Percentiles rank a stretch among this genome's conserved stretches.
phyloP scores from a whole-genome alignment of 1,140 invertebrate species.

The Teleogryllus occipitalis region DNA sequence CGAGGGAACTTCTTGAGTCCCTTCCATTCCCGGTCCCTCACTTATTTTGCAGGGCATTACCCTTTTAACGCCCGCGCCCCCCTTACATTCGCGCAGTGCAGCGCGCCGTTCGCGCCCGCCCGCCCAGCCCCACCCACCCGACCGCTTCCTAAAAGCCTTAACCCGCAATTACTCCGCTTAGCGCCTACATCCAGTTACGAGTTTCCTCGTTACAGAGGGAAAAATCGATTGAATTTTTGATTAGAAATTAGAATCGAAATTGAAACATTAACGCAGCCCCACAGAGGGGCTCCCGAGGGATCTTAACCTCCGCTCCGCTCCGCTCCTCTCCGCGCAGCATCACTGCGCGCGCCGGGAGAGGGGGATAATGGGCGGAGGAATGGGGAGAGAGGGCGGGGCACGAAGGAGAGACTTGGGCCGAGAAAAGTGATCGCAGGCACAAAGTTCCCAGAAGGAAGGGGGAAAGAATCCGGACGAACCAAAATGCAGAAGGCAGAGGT shows the following conservation, averaged over 20 bases:
- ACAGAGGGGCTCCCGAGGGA: not conserved
- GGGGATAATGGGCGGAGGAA: too few species aligned
- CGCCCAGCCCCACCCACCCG: too few species aligned
- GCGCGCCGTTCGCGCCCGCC: not conserved
- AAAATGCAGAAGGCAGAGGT: too few species aligned
- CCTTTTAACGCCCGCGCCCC: not conserved
- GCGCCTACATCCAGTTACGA: not conserved
- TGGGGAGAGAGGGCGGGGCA: too few species aligned
- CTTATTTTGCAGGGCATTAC: not conserved
- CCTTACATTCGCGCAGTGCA: not conserved
- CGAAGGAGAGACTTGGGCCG: too few species aligned
- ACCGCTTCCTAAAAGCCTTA: not conserved
- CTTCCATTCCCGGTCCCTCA: too few species aligned
- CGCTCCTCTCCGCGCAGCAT: too few species aligned
- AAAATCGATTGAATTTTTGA: not conserved
- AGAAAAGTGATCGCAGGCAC: too few species aligned
- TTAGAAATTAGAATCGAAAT: not conserved
- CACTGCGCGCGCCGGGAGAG: too few species aligned
- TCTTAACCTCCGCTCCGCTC: not conserved
- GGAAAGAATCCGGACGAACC: too few species aligned
- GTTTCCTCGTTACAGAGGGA: not conserved
- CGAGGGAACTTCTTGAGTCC: too few species aligned
- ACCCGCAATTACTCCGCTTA: not conserved
- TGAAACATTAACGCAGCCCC: not conserved
- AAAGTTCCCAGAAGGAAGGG: too few species aligned